Evolutionary conservation across 2,888 invertebrate genomes (phyloP), one percentile per base, ranked within the genome.

Genomic region (Rhingia rostrata): DNA sequence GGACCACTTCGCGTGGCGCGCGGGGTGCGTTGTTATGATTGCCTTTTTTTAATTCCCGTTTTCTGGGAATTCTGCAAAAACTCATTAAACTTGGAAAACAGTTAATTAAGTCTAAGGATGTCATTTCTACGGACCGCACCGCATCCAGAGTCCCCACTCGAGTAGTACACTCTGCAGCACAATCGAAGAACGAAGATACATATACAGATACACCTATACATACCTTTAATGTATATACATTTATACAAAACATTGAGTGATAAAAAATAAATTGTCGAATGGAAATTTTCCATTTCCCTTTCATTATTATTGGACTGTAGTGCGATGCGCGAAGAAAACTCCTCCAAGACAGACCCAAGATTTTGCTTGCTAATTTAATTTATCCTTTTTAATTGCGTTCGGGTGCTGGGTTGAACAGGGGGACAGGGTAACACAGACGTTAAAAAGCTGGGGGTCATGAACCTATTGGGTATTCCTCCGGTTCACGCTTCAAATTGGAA

Each of bases 381-480:
- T 83, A 74, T 79, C 73, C 73, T 79, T 78, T 83, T 83, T 83
- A 83, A 83, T 83, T 83, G 79, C 79, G 35, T 73, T 49, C 79
- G n/a, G n/a, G n/a, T n/a, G n/a, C n/a, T n/a, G n/a, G n/a, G n/a
- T n/a, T n/a, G n/a, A n/a, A n/a, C n/a, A n/a, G n/a, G n/a, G n/a
- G 37, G 10, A 35, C 47, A 10, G 51, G 49, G 47, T 41, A 43
- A 61, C n/a, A n/a, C 22, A 22, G n/a, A 37, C 12, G 3, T 69
- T 7, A 10, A 22, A 9, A 33, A 47, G 6, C 45, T 9, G n/a
- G 41, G n/a, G 14, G 33, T 41, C 12, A 41, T 10, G 49, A 53
- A 22, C 14, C 54, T 53, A 39, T 30, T 49, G 61, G 67, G 61
- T 63, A 49, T 67, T 61, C 61, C 51, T 81, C 56, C 35, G 49